Evolutionary conservation across 2,113 vertebrate genomes (phyloP), one percentile per base, ranked within the genome.

Genomic region (Cercopithecus mona): DNA sequence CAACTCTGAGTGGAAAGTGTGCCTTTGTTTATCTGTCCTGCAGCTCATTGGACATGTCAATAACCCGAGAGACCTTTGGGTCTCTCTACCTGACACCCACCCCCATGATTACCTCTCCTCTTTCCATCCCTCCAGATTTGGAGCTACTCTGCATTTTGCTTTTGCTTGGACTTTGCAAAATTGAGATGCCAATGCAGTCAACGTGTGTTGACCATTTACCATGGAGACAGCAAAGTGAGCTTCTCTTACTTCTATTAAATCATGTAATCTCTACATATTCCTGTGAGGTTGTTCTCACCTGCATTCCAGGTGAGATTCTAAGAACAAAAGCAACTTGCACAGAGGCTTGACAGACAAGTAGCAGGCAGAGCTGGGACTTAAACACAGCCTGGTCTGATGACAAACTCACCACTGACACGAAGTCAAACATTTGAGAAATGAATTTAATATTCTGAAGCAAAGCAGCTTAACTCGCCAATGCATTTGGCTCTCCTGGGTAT

Each of bases 31-130:
- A 3, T 40, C 66, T 64, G 64, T 48, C 55, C 43, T 16, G 45
- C 5, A 32, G 50, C 5, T 52, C 83, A 17, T n/a, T 25, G 0
- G 13, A 32, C 8, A 20, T 6, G 30, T 7, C 45, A 27, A 8
- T 7, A 8, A 57, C 68, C 22, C 8, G 6, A 13, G 14, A 27
- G 66, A 66, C 2, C 18, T 57, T 1, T 1, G 72, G 11, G 32
- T 59, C 45, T 70, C 68, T 35, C 40, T 3, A 9, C 38, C 23
- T n/a, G 4, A 12, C 4, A 4, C 22, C 20, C 11, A 1, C 16
- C 18, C 32, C 3, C 0, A 0, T 4, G 16, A 4, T 5, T 1
- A 1, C 57, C 35, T 76, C 23, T 40, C 40, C 6, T 14, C 22
- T 40, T 57, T 25, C 61, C 16, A 14, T 22, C 2, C 66, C 52